Evolutionary conservation across 2,113 vertebrate genomes (phyloP).

Genomic region (Ophthalmotilapia sp.): DNA sequence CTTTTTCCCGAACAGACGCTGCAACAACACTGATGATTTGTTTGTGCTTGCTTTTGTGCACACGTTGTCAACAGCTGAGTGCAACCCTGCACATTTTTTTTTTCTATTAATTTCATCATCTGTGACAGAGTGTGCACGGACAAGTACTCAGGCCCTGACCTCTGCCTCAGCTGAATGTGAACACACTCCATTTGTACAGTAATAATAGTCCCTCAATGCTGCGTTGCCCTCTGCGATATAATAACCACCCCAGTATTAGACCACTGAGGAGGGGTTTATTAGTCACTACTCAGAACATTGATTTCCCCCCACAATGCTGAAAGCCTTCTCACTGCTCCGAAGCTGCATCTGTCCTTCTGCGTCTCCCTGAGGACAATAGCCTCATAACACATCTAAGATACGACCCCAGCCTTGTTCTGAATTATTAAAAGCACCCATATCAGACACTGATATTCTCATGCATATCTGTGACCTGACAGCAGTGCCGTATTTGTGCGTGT

Average conservation of each 20-base stretch:
- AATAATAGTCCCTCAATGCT: slow-evolving; percentile 27
- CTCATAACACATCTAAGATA: slow-evolving; percentile 30
- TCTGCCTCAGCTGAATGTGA: neutral
- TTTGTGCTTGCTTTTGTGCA: neutral
- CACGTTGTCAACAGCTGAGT: neutral
- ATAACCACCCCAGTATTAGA: slow-evolving; percentile 27
- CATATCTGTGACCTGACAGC: neutral
- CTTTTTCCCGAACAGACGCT: neutral
- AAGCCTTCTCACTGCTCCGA: neutral
- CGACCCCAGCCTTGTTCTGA: slow-evolving; percentile 35
- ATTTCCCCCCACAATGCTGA: slow-evolving; percentile 8
- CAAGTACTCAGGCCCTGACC: slow-evolving; percentile 7
- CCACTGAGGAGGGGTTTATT: slow-evolving; percentile 33
- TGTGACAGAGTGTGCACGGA: neutral
- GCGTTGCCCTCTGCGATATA: slow-evolving; percentile 25
- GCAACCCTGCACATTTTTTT: neutral
- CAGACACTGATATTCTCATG: slow-evolving; percentile 53
- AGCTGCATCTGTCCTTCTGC: slow-evolving; percentile 30
- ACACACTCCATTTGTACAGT: slow-evolving; percentile 31
- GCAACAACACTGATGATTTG: neutral
- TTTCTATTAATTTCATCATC: neutral
- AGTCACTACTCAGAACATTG: slow-evolving; percentile 34
- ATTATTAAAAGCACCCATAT: slow-evolving; percentile 51
- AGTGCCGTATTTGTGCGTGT: neutral
- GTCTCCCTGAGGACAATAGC: slow-evolving; percentile 35